Evolutionary conservation across 2,113 vertebrate genomes (phyloP).

Genomic region (Nanger granti): DNA sequence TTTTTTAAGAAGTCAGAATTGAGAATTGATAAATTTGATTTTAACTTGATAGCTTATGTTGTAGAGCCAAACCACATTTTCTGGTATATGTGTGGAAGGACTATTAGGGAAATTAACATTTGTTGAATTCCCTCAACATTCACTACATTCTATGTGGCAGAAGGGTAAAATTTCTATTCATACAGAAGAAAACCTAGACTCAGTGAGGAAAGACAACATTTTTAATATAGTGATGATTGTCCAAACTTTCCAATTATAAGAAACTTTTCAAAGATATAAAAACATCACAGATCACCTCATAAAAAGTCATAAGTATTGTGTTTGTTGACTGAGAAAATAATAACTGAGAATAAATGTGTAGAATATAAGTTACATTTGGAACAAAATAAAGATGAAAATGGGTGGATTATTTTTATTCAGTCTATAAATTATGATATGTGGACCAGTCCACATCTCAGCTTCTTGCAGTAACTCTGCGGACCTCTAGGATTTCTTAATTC

Average conservation of each 20-base stretch:
- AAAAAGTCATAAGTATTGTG: not conserved
- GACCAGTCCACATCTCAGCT: not conserved
- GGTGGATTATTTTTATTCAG: not conserved
- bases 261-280: not conserved
- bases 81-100: not conserved
- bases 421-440: not conserved
- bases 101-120: not conserved
- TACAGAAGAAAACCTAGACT: not conserved
- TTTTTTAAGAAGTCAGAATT: not conserved
- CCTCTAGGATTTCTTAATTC: not conserved
- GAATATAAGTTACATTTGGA: not conserved
- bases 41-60: not conserved
- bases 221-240: not conserved
- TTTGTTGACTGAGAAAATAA: not conserved
- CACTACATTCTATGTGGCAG: not conserved
- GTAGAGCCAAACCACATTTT: not conserved
- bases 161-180: not conserved
- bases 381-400: not conserved
- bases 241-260: not conserved
- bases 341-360: not conserved
- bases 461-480: not conserved
- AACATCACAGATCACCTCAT: not conserved
- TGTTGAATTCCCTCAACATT: not conserved
- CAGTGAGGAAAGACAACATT: not conserved
- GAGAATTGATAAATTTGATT: not conserved